Conservation (phyloP, 2,113 vertebrate genomes). For the Podiceps cristatus region DNA sequence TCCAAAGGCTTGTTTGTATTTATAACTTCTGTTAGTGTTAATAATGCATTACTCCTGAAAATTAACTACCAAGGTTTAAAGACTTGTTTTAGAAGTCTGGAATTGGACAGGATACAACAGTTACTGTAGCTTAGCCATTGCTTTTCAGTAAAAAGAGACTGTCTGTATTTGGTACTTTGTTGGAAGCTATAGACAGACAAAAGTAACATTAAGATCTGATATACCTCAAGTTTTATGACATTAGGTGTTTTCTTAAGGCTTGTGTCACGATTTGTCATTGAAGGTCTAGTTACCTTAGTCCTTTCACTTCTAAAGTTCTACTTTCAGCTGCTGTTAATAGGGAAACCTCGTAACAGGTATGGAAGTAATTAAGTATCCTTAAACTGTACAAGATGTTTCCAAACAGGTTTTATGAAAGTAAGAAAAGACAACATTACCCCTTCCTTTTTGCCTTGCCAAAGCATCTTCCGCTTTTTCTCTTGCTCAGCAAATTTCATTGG, state of each 20-base stretch:
- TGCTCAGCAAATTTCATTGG: conserved; percentile 98
- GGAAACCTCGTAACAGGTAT: not conserved
- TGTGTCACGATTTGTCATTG: not conserved
- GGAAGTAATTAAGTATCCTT: not conserved
- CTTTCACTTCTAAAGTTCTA: not conserved
- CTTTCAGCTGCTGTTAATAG: not conserved
- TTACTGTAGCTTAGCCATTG: not conserved
- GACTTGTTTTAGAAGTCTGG: not conserved
- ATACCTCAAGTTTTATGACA: not conserved
- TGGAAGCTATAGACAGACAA: not conserved
- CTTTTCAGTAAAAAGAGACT: not conserved
- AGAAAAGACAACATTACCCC: conserved; percentile 81
- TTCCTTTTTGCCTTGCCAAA: conserved; percentile 99
- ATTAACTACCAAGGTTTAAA: not conserved
- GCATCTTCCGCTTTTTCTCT: conserved; percentile 96
- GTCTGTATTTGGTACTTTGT: not conserved
- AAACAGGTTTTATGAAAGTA: not conserved
- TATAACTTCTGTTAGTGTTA: not conserved
- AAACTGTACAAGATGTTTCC: not conserved
- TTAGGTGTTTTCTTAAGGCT: not conserved
- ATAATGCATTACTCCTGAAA: not conserved
- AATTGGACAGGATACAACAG: not conserved
- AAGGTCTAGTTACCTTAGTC: not conserved
- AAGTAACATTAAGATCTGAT: not conserved
- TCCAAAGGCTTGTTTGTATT: not conserved